Percentiles rank a stretch among this genome's conserved stretches.
Conservation (phyloP, 2,113 vertebrate genomes). For the Spizaetus ornatus region DNA sequence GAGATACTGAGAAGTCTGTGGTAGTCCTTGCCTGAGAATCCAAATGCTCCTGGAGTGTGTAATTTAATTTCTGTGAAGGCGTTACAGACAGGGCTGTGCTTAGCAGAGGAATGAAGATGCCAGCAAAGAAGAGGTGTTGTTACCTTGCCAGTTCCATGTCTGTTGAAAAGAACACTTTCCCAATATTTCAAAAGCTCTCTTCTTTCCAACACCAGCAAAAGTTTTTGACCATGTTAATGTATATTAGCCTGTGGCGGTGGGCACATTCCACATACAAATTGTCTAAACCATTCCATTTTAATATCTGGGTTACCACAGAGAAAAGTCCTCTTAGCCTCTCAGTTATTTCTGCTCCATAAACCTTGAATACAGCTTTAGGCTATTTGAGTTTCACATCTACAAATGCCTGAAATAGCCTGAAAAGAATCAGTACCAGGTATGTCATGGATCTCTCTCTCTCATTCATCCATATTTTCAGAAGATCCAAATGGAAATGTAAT, state of each 20-base stretch:
- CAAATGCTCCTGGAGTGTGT: background rate
- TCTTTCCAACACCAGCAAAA: background rate
- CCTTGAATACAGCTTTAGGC: background rate
- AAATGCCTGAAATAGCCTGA: background rate
- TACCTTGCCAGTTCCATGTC: background rate
- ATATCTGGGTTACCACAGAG: background rate
- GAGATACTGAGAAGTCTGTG: background rate
- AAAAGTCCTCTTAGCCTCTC: background rate
- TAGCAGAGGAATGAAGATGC: background rate
- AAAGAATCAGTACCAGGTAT: background rate
- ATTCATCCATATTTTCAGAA: background rate
- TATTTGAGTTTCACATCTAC: background rate
- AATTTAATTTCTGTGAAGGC: background rate
- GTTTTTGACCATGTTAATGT: background rate
- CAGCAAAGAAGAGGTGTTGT: background rate
- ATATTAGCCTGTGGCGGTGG: background rate
- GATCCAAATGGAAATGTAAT: background rate
- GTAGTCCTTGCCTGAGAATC: background rate
- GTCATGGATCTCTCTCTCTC: background rate
- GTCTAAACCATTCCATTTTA: background rate
- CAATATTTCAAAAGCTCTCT: background rate
- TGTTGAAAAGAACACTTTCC: background rate
- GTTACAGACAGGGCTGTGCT: background rate
- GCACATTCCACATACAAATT: background rate
- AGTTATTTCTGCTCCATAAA: constrained; percentile 31